A percentile compares a stretch with the other conserved stretches of the same genome.
These are phyloP conservation scores for Limulus polyphemus DNA, from an alignment of 2,888 invertebrate genomes.

Conservation along the genomic window DNA sequence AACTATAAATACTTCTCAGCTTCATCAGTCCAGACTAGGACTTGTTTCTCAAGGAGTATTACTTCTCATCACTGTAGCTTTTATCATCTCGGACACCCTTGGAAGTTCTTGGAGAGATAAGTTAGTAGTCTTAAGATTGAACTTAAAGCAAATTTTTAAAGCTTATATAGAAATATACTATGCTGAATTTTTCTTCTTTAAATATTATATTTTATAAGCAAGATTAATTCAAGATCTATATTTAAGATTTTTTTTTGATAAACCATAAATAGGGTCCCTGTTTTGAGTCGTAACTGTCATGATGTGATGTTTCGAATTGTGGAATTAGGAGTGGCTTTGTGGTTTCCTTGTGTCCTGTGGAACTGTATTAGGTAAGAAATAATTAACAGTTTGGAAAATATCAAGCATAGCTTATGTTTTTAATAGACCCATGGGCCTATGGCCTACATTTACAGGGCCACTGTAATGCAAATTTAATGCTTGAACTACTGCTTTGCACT, in stretches of 20 bases:
- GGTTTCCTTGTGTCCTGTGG: slow-evolving; percentile 93
- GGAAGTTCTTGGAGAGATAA: slow-evolving; percentile 89
- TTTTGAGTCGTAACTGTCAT: slow-evolving; percentile 81
- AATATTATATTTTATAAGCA: no score
- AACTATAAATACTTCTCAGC: slow-evolving; percentile 57
- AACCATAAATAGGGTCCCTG: slow-evolving; percentile 55
- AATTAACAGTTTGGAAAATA: no score
- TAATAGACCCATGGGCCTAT: no score
- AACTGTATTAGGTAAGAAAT: slow-evolving; percentile 56
- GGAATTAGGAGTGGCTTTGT: slow-evolving; percentile 81
- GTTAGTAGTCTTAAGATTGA: slow-evolving; percentile 42
- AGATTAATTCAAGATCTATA: no score
- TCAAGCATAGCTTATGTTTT: no score
- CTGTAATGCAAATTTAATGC: no score
- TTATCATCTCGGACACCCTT: slow-evolving; percentile 77
- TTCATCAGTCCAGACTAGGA: slow-evolving; percentile 80
- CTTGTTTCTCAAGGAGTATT: slow-evolving; percentile 79
- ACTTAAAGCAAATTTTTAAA: no score
- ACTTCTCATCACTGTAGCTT: slow-evolving; percentile 75
- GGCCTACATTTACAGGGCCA: no score
- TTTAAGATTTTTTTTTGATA: no score
- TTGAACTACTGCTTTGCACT: no score
- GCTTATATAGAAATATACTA: no score
- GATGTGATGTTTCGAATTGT: slow-evolving; percentile 78
- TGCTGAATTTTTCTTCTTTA: no score